Evolutionary conservation across 1,140 invertebrate genomes (phyloP).

Genomic region (Drosophila mauritiana): DNA sequence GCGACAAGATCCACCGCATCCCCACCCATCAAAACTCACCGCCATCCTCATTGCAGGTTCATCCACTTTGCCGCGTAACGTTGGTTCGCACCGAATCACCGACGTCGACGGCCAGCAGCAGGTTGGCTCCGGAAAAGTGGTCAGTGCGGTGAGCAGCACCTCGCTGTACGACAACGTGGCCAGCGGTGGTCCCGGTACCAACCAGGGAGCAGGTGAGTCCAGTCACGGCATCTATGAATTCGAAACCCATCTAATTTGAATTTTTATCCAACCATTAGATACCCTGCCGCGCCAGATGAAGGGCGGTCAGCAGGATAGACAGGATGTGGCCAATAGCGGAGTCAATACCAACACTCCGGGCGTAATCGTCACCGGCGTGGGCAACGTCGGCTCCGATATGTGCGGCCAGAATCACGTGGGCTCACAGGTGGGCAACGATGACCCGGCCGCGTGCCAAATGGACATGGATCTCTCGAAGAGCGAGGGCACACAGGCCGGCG

Average conservation of each 20-base stretch:
- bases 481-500: conserved; percentile 92
- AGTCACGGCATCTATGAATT: too few relatives aligned
- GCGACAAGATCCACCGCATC: conserved; percentile 70
- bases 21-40: conserved; percentile 80
- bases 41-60: conserved; percentile 87
- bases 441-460: conserved; percentile 75
- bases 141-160: conserved; percentile 92
- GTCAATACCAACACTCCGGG: conserved; percentile 84
- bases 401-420: conserved; percentile 86
- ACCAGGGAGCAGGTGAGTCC: conserved; percentile 59
- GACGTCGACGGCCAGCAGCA: conserved; percentile 71
- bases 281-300: conserved; percentile 86
- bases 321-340: conserved; percentile 87
- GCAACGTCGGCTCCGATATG: conserved; percentile 68
- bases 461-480: conserved; percentile 88
- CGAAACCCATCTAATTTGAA: background rate
- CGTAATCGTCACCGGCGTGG: conserved; percentile 72
- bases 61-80: conserved; percentile 92
- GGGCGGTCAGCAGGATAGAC: conserved; percentile 85
- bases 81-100: conserved; percentile 88
- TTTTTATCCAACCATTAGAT: conserved; percentile 42
- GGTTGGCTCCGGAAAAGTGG: conserved; percentile 87
- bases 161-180: conserved; percentile 95
- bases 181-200: conserved; percentile 82
- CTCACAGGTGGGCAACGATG: conserved; percentile 83